Conservation (phyloP, 2,888 invertebrate species). For the Lordiphosa andalusiaca region DNA sequence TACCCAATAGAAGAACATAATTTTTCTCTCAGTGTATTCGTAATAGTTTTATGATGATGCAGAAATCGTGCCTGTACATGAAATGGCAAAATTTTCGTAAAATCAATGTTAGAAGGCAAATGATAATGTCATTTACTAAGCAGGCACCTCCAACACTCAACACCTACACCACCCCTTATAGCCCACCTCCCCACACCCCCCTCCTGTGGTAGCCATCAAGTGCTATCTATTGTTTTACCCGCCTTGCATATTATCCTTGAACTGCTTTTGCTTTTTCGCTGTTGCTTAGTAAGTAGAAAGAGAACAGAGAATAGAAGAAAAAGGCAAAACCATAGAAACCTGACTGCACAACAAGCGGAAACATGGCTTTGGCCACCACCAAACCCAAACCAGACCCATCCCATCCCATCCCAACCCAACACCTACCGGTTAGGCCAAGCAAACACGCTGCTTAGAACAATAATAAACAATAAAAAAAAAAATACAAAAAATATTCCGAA, state of each 20-base stretch:
- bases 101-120: conserved; percentile 51
- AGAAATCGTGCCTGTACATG: conserved; percentile 44
- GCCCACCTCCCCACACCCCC: conserved; percentile 1
- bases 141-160: conserved; percentile 12
- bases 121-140: conserved; percentile 62
- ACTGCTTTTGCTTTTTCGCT: conserved; percentile 54
- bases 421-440: conserved; percentile 25
- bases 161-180: not conserved
- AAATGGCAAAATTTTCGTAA: conserved; percentile 33
- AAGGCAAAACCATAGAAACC: conserved; percentile 61
- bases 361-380: conserved; percentile 30
- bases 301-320: conserved; percentile 2
- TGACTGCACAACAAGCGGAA: conserved; percentile 60
- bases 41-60: conserved; percentile 71
- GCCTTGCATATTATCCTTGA: conserved; percentile 58
- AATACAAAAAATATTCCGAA: conserved; percentile 25
- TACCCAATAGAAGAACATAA: too few relatives aligned
- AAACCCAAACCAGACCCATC: not conserved
- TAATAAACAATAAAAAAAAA: conserved; percentile 67
- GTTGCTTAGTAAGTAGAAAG: conserved; percentile 18
- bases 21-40: conserved; percentile 16
- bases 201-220: conserved; percentile 15
- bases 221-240: conserved; percentile 49
- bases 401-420: not conserved
- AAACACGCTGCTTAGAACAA: conserved; percentile 67